These are phyloP conservation scores for Passer domesticus DNA, from an alignment of 2,113 vertebrate species.

Conservation along the genomic window DNA sequence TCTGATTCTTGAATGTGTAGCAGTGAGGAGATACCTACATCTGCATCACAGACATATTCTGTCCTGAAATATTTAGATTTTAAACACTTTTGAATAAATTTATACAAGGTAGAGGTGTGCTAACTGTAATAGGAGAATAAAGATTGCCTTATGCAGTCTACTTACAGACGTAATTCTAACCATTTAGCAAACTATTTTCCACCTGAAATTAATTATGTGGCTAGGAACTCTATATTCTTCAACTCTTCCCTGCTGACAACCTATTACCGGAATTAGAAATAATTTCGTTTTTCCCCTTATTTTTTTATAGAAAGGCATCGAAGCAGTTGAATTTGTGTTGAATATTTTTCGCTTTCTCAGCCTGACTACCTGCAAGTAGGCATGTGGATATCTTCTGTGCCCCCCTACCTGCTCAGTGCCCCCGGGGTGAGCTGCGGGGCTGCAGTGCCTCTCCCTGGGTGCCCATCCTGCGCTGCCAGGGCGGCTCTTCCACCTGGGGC, in stretches of 20 bases:
- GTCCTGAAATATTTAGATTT: not conserved
- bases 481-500: not conserved
- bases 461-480: not conserved
- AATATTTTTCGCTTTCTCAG: not conserved
- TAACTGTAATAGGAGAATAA: not conserved
- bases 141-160: not conserved
- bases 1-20: not conserved
- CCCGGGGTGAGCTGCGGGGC: too few species aligned
- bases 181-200: not conserved
- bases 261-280: not conserved
- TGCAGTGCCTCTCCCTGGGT: accelerated
- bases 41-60: not conserved
- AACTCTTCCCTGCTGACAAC: not conserved
- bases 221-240: not conserved
- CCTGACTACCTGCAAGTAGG: not conserved
- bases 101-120: accelerated
- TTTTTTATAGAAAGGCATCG: not conserved
- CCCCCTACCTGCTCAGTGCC: not conserved
- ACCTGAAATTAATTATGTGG: not conserved
- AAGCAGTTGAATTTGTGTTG: not conserved
- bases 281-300: not conserved
- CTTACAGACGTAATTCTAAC: not conserved
- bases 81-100: not conserved
- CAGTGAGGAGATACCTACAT: not conserved
- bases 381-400: accelerated